Percentiles rank a stretch among this genome's conserved stretches.
Conservation (phyloP, 2,113 vertebrate species). For the Cephalopholis sonnerati region DNA sequence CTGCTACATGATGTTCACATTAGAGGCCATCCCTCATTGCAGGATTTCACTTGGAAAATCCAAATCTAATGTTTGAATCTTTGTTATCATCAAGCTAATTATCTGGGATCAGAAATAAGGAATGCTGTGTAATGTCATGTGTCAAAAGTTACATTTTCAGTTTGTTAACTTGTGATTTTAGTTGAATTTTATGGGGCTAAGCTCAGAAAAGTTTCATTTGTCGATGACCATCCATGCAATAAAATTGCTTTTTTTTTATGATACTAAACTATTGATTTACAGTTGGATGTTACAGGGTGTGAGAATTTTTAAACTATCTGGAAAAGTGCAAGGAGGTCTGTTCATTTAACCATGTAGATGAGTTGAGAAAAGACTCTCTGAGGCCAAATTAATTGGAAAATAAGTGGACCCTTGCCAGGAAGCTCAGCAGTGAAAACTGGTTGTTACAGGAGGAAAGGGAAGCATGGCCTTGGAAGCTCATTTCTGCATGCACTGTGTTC, state of each 20-base stretch:
- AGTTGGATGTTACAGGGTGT: slow-evolving; percentile 40
- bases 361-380: slow-evolving; percentile 75
- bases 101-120: slow-evolving; percentile 1
- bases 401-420: slow-evolving; percentile 79
- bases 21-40: not conserved
- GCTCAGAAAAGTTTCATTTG: slow-evolving; percentile 26
- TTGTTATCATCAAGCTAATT: not conserved
- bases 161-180: slow-evolving; percentile 6
- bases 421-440: slow-evolving; percentile 69
- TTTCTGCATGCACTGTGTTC: slow-evolving; percentile 54
- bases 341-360: slow-evolving; percentile 75
- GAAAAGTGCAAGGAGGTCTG: slow-evolving; percentile 68
- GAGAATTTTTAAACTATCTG: slow-evolving; percentile 57
- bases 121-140: not conserved
- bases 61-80: slow-evolving; percentile 11
- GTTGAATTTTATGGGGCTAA: slow-evolving; percentile 1
- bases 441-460: slow-evolving; percentile 61
- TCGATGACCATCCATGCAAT: slow-evolving; percentile 18
- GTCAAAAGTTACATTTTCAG: slow-evolving; percentile 1
- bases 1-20: slow-evolving; percentile 44
- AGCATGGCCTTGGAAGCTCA: slow-evolving; percentile 64
- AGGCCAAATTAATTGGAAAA: slow-evolving; percentile 84
- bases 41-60: slow-evolving; percentile 12
- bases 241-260: slow-evolving; percentile 14
- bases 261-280: slow-evolving; percentile 53